phyloP scores from a whole-genome alignment of 2,888 invertebrate genomes.

The Ophion obscuratus region DNA sequence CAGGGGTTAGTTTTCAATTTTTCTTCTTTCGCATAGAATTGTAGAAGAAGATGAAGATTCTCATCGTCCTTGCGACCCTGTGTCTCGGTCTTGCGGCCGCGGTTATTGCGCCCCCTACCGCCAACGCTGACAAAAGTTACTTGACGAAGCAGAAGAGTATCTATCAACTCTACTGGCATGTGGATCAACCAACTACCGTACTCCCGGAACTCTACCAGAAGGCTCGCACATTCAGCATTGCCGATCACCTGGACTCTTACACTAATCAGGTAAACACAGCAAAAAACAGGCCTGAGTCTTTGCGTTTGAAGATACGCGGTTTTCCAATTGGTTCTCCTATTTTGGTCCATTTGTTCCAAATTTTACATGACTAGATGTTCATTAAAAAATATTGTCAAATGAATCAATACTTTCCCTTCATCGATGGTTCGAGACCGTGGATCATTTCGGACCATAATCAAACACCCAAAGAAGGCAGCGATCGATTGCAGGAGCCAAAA shows the following conservation, averaged over 20 bases:
- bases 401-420: not conserved
- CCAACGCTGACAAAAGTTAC: conserved; percentile 78
- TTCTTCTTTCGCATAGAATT: not conserved
- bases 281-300: not conserved
- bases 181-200: conserved; percentile 80
- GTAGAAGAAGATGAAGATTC: conserved; percentile 84
- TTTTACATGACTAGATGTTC: not conserved
- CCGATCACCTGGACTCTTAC: conserved; percentile 71
- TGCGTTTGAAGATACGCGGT: not conserved
- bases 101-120: conserved; percentile 58
- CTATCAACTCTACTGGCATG: conserved; percentile 84
- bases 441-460: not conserved
- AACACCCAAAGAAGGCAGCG: not conserved
- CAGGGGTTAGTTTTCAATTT: conserved; percentile 27
- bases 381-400: not conserved
- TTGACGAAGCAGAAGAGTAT: conserved; percentile 84
- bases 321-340: too few species aligned
- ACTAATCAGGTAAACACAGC: conserved; percentile 72
- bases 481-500: too few species aligned
- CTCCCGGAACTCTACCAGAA: conserved; percentile 75
- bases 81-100: conserved; percentile 83
- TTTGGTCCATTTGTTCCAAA: not conserved
- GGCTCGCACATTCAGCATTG: conserved; percentile 74
- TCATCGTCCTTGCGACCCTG: conserved; percentile 83
- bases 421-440: not conserved